Percentiles rank a stretch among this genome's conserved stretches.
Evolutionary conservation across 2,113 vertebrate species (phyloP).

Genomic region (Sula dactylatra): DNA sequence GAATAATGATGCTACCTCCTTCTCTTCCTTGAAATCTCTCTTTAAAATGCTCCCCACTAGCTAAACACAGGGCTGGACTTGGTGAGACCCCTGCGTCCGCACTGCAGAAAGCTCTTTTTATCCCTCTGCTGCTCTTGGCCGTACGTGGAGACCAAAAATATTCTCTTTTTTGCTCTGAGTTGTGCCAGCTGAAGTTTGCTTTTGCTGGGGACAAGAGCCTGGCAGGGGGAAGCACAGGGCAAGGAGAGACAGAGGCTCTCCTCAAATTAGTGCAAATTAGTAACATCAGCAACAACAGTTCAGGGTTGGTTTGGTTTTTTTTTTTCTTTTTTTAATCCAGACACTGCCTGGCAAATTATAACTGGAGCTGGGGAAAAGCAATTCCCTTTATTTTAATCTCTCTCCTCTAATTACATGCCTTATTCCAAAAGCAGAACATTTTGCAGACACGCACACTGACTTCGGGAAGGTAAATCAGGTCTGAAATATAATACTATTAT

Average conservation of each 20-base stretch:
- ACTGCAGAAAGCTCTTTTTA: background rate
- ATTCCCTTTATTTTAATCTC: background rate
- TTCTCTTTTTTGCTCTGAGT: background rate
- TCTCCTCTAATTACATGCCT: background rate
- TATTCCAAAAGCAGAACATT: background rate
- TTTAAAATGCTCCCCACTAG: background rate
- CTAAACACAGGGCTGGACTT: background rate
- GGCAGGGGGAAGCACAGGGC: background rate
- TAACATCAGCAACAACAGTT: background rate
- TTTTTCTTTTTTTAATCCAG: background rate
- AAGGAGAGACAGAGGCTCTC: background rate
- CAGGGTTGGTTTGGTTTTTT: background rate
- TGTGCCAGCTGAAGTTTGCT: background rate
- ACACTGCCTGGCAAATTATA: background rate
- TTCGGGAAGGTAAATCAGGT: background rate
- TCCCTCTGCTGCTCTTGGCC: background rate
- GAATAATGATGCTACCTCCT: background rate
- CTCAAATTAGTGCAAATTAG: background rate
- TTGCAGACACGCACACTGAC: fast-evolving
- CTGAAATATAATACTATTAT: background rate
- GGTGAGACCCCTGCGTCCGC: fast-evolving
- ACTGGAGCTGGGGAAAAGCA: background rate
- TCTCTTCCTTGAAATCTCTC: background rate
- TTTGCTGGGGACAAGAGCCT: background rate
- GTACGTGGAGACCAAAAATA: background rate